Evolutionary conservation across 2,888 invertebrate genomes (phyloP), one percentile per base, ranked within the genome.

Genomic region (Protodeltote pygarga): DNA sequence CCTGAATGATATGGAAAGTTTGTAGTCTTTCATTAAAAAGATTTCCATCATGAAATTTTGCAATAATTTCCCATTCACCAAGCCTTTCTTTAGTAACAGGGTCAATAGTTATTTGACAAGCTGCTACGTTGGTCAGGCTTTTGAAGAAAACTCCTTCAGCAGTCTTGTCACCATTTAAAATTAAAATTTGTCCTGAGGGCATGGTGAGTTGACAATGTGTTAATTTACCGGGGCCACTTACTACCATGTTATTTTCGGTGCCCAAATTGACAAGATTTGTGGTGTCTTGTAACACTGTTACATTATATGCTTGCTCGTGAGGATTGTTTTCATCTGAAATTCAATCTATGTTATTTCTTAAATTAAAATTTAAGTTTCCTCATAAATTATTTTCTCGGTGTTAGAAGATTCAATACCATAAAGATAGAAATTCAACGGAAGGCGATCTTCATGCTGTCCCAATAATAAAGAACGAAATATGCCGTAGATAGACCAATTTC

Each of bases 401-500:
- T 16, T 10, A 6, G 20, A 27, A n/a, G 3, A 20, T 1, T 28
- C 74, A 79, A 70, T 61, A 81, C 82, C 72, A 40, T 81, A 81
- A 5, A 80, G 47, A 32, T 46, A 53, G 32, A 81, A 69, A 21
- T 42, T 52, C 40, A 81, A 51, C 8, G 82, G 80, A 2, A 63
- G 45, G 10, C 33, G 55, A n/a, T 51, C 44, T 69, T 80, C 72
- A 35, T 40, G 42, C 5, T 71, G 38, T 21, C 65, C 71, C 0
- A 6, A 0, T 3, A 39, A 0, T 3, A 5, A 20, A 6, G 52
- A 15, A 20, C 53, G 49, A 39, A 76, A 80, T 37, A 46, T 51
- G n/a, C 74, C 79, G 44, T 77, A 75, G 4, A 81, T 40, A 6
- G 57, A 48, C 83, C 83, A 83, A 8, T 73, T 33, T 3, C 79